These are phyloP conservation scores for Natrix natrix DNA, from an alignment of 2,797 vertebrate species.

Conservation along the genomic window DNA sequence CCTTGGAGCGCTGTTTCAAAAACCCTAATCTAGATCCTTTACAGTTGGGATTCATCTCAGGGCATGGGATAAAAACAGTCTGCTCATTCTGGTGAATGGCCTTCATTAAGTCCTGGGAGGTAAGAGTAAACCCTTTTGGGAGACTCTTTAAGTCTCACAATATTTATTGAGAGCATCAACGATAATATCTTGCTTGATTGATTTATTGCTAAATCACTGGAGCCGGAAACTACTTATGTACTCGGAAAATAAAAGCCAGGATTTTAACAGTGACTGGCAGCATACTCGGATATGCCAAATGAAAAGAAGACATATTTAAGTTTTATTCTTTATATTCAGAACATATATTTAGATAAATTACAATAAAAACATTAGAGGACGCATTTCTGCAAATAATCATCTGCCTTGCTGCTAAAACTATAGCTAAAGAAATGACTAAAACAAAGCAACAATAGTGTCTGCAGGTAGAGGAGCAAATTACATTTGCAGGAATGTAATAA, in stretches of 20 bases:
- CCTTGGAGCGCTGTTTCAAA: not conserved
- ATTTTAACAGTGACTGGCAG: not conserved
- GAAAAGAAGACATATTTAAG: not conserved
- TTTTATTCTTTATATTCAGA: not conserved
- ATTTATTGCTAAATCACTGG: not conserved
- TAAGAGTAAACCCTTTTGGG: too few relatives aligned
- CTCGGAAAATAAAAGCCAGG: not conserved
- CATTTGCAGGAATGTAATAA: not conserved
- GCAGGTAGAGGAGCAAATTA: not conserved
- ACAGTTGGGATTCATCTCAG: not conserved
- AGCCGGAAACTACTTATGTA: not conserved
- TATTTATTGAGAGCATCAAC: not conserved
- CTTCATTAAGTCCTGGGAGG: not conserved
- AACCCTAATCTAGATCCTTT: not conserved
- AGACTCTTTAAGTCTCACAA: not conserved
- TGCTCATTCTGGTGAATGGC: not conserved
- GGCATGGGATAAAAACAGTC: not conserved
- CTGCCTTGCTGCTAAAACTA: not conserved
- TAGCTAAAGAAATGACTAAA: not conserved
- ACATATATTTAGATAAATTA: not conserved
- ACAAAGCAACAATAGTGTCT: not conserved
- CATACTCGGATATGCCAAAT: not conserved
- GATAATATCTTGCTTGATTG: not conserved
- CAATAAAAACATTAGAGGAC: not conserved
- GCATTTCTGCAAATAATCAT: not conserved